A percentile compares a stretch with the other conserved stretches of the same genome.
Evolutionary conservation across 2,113 vertebrate genomes (phyloP).

Genomic region (Menura novaehollandiae): DNA sequence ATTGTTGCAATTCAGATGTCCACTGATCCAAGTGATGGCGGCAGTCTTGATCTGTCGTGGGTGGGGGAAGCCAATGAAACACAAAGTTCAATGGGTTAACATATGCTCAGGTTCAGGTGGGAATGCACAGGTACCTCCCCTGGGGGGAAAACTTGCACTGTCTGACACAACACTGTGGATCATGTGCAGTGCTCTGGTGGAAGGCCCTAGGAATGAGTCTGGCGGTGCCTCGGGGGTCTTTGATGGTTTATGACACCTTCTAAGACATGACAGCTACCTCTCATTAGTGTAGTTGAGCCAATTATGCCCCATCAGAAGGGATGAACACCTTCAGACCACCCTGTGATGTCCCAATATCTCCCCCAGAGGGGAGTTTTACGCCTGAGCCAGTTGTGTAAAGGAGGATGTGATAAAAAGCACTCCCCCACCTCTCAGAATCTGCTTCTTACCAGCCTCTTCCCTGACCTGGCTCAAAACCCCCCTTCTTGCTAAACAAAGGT

Average conservation of each 20-base stretch:
- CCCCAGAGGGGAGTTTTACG: background rate
- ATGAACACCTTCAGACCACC: background rate
- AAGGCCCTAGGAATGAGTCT: background rate
- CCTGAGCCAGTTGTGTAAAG: background rate
- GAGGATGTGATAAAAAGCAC: background rate
- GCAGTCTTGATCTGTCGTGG: background rate
- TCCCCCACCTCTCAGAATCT: background rate
- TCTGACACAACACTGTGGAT: rapidly evolving
- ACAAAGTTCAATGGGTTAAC: background rate
- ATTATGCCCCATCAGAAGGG: background rate
- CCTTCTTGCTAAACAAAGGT: background rate
- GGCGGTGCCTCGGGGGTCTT: rapidly evolving
- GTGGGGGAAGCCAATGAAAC: background rate
- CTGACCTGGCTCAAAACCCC: background rate
- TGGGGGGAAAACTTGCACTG: background rate
- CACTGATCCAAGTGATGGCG: background rate
- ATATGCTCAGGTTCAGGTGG: background rate
- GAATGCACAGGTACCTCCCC: background rate
- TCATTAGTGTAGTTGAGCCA: background rate
- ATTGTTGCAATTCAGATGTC: background rate
- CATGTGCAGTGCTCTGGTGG: background rate
- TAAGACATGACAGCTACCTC: background rate
- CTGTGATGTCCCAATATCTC: background rate
- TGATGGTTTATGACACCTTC: background rate
- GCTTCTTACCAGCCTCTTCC: background rate